These are phyloP conservation scores for Pandemis heparana DNA, from an alignment of 2,888 invertebrate genomes.

Conservation along the genomic window DNA sequence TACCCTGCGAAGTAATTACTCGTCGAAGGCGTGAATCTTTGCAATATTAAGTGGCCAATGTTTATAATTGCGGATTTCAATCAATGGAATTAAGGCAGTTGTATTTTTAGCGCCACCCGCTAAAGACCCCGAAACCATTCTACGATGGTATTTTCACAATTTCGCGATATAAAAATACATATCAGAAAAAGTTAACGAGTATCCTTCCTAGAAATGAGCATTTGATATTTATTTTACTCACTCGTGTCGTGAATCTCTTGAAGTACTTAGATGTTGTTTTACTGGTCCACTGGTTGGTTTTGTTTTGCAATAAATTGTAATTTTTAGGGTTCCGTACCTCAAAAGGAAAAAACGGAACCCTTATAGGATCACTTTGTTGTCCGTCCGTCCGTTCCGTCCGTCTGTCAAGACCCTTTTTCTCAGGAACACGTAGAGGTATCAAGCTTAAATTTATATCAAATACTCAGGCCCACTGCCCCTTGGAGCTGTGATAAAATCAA, in stretches of 20 bases:
- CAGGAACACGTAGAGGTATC: no score
- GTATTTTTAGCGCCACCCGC: constrained; percentile 10
- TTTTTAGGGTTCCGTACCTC: background rate
- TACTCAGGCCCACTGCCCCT: no score
- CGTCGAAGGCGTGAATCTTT: constrained; percentile 58
- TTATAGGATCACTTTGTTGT: no score
- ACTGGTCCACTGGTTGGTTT: background rate
- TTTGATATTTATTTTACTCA: background rate
- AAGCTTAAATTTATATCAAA: no score
- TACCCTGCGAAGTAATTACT: constrained; percentile 64
- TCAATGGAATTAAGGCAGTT: constrained; percentile 4
- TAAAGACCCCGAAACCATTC: background rate
- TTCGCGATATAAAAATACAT: background rate
- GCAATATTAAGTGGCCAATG: constrained; percentile 52
- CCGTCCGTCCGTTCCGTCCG: no score
- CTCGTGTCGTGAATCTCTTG: background rate
- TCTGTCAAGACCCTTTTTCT: no score
- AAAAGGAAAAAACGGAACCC: background rate
- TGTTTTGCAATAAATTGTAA: background rate
- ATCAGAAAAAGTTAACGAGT: background rate
- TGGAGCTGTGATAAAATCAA: no score
- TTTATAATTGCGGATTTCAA: constrained; percentile 17
- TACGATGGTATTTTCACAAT: background rate
- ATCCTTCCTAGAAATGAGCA: background rate
- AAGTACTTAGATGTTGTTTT: background rate